These are phyloP conservation scores for Ceratina calcarata DNA, from an alignment of 1,140 invertebrate genomes.

Conservation along the genomic window DNA sequence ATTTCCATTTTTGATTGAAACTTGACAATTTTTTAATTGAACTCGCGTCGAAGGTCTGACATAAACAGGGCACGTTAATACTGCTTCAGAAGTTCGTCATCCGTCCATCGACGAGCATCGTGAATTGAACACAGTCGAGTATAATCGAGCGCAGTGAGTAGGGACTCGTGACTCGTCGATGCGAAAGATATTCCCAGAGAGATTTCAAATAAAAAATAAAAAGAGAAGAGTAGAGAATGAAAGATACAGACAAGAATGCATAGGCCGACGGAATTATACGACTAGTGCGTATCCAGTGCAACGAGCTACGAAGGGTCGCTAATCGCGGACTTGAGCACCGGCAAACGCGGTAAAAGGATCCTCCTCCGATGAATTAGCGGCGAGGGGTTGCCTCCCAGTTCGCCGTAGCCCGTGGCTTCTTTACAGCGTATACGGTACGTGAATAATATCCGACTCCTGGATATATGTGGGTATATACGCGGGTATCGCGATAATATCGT, in stretches of 20 bases:
- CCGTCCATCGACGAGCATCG: too few species aligned
- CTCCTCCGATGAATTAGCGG: slow-evolving; percentile 66
- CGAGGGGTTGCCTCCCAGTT: slow-evolving; percentile 70
- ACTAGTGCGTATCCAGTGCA: slow-evolving; percentile 33
- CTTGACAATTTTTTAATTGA: too few species aligned
- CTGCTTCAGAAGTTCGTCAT: too few species aligned
- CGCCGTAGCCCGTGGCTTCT: slow-evolving; percentile 47
- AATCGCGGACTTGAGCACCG: slow-evolving; percentile 68
- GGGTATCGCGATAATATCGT: slow-evolving; percentile 59
- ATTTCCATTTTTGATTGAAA: not conserved
- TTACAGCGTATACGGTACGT: slow-evolving; percentile 53
- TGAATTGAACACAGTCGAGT: too few species aligned
- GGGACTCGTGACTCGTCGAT: too few species aligned
- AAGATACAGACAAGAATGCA: slow-evolving; percentile 42
- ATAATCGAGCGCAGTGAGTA: too few species aligned
- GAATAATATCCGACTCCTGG: slow-evolving; percentile 56
- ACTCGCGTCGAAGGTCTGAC: too few species aligned
- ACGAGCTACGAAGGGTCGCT: slow-evolving; percentile 71
- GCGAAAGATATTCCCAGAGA: too few species aligned
- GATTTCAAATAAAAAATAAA: slow-evolving; percentile 3
- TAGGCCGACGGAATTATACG: slow-evolving; percentile 36
- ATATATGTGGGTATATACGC: slow-evolving; percentile 28
- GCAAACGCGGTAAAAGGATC: slow-evolving; percentile 65
- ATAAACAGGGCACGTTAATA: too few species aligned
- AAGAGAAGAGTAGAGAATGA: slow-evolving; percentile 24